Base-by-base conservation (phyloP, 1,140 invertebrate genomes). In the Drosophila lowei region DNA sequence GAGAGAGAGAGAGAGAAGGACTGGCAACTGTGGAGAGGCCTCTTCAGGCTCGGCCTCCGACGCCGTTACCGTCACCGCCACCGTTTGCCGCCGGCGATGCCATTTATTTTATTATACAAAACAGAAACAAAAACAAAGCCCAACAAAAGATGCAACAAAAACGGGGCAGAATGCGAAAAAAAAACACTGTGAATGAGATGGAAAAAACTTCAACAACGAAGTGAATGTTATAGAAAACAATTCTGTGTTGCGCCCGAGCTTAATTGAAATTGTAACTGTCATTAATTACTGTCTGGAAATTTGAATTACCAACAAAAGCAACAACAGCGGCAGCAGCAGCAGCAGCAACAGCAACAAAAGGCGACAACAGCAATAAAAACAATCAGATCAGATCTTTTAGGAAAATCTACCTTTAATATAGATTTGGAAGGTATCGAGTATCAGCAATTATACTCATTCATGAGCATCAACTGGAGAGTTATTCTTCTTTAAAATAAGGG, bases 241-340 rank as follows among this genome's bases (percentile, higher is more conserved):
- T 83, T 66, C 66, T 68, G 66, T 53, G 48, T 59, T 47, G 66
- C 47, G 70, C 63, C 65, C 62, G 54, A 50, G 67, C 79, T 80
- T 86, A 90, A 90, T 89, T 90, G 86, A 90, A 86, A 90, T 90
- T 81, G 88, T 83, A 90, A 90, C 88, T 90, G 88, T 90, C 88
- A 90, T 90, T 90, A 90, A 90, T 90, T 90, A 90, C 83, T 88
- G 88, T 90, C 88, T 90, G 88, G 83, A 88, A 86, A 83, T 86
- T 86, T 86, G 78, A 86, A 86, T 86, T 86, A 86, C 77, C 74
- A 79, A 78, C 73, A 38, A 42, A 55, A 55, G 50, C 62, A 63
- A 42, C 53, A 76, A 61, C 66, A 66, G 65, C 48, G 59, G 47
- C 46, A 67, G 57, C 63, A 77, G 4, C 74, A 79, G 50, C 62